Base-by-base conservation (phyloP, 1,140 invertebrate species). In the Drosophila suzukii region DNA sequence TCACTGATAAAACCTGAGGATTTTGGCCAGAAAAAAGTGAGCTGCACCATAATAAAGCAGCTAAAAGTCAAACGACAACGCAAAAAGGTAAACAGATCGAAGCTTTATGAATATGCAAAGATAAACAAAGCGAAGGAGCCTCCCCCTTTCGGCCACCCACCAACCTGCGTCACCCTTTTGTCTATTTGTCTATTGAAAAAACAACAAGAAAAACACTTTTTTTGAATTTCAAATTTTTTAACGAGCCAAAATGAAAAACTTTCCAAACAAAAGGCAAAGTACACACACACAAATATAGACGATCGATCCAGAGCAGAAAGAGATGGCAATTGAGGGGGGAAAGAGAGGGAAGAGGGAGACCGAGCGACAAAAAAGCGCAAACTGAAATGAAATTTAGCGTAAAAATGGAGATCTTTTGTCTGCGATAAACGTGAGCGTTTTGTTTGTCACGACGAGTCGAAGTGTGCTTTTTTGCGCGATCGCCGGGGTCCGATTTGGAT, bases 401-500 rank as follows among this genome's bases (percentile, higher is more conserved):
- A 88, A 88, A 86, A 88, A 88, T 82, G 75, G 67, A 88, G 83
- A 88, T 88, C 83, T 88, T 88, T 89, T 89, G 84, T 88, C 59
- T 32, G 83, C 80, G 84, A 89, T 89, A 88, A 88, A 84, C 84
- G 84, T 88, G 83, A 89, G 84, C 84, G 79, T 88, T 85, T 88
- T 84, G 80, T 88, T 89, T 88, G 83, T 89, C 83, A 88, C 83
- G 83, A 89, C 84, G 83, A 83, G 84, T 74, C 82, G 83, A 88
- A 88, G 83, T 88, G 83, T 89, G 84, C 72, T 86, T 86, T 86
- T 86, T 88, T 83, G 84, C 83, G 84, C 82, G 84, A 88, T 84
- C 79, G 72, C 50, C 54, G 51, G 34, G 56, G 27, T 68, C 44
- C 68, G 53, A 51, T 57, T 60, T n/a, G 62, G 39, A 32, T 54